Percentiles rank a stretch among this genome's conserved stretches.
phyloP scores from a whole-genome alignment of 2,113 vertebrate genomes.

The Tachuris rubrigastra region DNA sequence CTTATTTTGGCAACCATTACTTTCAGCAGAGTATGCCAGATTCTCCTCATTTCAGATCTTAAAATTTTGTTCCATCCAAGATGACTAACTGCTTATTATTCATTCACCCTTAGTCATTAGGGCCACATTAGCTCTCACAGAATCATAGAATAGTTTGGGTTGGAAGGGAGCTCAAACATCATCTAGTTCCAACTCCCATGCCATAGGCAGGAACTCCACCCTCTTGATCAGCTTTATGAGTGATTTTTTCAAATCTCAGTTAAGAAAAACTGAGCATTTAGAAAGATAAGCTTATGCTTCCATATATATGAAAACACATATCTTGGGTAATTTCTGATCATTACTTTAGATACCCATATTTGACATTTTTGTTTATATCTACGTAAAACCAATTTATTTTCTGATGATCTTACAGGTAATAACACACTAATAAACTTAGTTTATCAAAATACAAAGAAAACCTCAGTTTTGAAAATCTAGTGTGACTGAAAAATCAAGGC shows the following conservation, averaged over 20 bases:
- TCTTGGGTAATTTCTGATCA: neutral
- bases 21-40: neutral
- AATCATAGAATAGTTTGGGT: neutral
- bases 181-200: neutral
- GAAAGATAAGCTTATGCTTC: neutral
- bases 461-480: neutral
- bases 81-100: neutral
- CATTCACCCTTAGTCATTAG: neutral
- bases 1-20: neutral
- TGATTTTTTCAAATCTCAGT: neutral
- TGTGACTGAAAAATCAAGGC: neutral
- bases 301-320: neutral
- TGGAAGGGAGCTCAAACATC: neutral
- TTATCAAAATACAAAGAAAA: neutral
- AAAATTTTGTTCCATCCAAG: neutral
- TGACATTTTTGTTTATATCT: neutral
- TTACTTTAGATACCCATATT: neutral
- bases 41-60: neutral
- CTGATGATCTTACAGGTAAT: neutral
- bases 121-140: neutral
- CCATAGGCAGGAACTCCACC: neutral
- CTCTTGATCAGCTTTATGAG: neutral
- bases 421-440: neutral
- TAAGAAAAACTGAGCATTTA: neutral
- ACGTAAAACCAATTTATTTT: neutral